Percentiles rank a stretch among this genome's conserved stretches.
These are phyloP conservation scores for Hucho hucho DNA, from an alignment of 2,113 vertebrate species.

Conservation along the genomic window DNA sequence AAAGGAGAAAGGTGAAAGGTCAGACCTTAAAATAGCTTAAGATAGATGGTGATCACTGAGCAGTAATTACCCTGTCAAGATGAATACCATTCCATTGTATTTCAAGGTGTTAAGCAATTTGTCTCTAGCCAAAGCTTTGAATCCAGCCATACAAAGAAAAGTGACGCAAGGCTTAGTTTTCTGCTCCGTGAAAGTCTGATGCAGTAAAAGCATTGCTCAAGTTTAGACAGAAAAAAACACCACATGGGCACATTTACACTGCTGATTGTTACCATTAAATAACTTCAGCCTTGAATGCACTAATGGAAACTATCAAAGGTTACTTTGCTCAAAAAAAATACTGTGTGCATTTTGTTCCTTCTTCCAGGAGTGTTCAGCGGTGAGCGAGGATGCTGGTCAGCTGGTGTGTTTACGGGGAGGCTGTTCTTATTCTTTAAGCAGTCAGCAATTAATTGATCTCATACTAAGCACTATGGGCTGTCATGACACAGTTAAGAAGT, in stretches of 20 bases:
- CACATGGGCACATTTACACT: background rate
- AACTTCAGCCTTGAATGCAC: slow-evolving; percentile 44
- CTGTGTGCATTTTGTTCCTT: slow-evolving; percentile 31
- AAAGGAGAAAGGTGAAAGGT: too few relatives aligned
- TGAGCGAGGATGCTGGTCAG: slow-evolving; percentile 31
- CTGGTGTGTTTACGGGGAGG: slow-evolving; percentile 39
- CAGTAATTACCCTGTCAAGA: too few relatives aligned
- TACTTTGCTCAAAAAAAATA: slow-evolving; percentile 55
- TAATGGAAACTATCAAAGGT: slow-evolving; percentile 56
- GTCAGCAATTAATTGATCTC: slow-evolving; percentile 31
- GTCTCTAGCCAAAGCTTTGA: background rate
- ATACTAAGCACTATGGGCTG: background rate
- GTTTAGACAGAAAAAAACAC: background rate
- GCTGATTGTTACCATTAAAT: background rate
- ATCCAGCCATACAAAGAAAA: background rate
- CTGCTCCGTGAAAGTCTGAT: background rate
- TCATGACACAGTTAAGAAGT: background rate
- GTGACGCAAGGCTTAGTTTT: too few relatives aligned
- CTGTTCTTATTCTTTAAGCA: slow-evolving; percentile 34
- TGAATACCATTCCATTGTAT: too few relatives aligned
- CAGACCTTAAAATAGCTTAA: too few relatives aligned
- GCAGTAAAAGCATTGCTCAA: background rate
- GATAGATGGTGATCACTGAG: too few relatives aligned
- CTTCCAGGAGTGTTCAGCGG: slow-evolving; percentile 37
- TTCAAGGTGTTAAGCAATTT: background rate